Percentiles rank a stretch among this genome's conserved stretches.
These are phyloP conservation scores for Pheosia tremula DNA, from an alignment of 2,888 invertebrate genomes.

Conservation along the genomic window DNA sequence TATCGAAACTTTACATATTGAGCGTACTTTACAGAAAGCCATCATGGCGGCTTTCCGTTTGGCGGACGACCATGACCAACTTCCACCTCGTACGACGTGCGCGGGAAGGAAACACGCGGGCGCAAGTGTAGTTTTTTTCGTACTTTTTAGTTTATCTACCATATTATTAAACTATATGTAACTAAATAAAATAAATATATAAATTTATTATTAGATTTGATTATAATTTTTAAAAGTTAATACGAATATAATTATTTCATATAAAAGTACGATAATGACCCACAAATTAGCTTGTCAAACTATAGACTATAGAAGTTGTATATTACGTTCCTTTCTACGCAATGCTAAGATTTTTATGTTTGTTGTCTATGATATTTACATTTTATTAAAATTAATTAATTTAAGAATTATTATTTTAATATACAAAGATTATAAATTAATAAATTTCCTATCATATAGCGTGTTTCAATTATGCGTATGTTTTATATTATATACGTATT, in stretches of 20 bases:
- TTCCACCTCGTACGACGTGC: constrained; percentile 88
- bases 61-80: constrained; percentile 86
- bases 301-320: constrained; percentile 39
- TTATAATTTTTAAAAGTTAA: background rate
- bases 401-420: no score
- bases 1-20: constrained; percentile 89
- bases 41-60: constrained; percentile 92
- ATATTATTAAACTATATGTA: constrained; percentile 1
- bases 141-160: constrained; percentile 35
- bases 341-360: background rate
- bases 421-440: no score
- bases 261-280: constrained; percentile 40
- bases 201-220: background rate
- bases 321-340: constrained; percentile 36
- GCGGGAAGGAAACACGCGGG: constrained; percentile 88
- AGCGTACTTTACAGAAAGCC: constrained; percentile 91
- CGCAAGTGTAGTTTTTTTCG: constrained; percentile 55
- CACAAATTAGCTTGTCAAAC: constrained; percentile 33
- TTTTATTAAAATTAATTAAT: background rate
- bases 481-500: no score
- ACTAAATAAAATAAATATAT: background rate
- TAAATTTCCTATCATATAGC: no score
- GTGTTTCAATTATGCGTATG: no score
- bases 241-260: constrained; percentile 9
- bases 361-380: background rate